Evolutionary conservation across 2,888 invertebrate genomes (phyloP).

Genomic region (Ophion costatus): DNA sequence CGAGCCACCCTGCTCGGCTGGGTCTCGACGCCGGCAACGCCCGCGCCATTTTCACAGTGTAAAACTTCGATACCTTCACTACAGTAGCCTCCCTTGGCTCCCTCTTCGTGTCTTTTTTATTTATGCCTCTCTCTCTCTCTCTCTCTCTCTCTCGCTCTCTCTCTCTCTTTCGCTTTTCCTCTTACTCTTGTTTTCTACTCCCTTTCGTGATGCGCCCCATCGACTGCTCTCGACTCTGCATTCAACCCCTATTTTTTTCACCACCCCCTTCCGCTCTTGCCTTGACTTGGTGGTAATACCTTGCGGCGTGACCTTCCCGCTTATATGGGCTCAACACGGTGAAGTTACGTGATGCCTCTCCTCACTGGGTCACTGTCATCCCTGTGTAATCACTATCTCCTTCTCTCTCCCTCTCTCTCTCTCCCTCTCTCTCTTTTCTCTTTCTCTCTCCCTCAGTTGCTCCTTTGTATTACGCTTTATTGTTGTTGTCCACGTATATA

Average conservation of each 20-base stretch:
- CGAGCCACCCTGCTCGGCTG: neutral
- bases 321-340: constrained; percentile 49
- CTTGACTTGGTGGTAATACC: constrained; percentile 43
- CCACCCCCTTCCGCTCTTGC: neutral
- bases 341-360: constrained; percentile 38
- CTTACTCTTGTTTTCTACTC: neutral
- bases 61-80: constrained; percentile 53
- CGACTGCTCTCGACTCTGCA: constrained; percentile 35
- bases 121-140: too few species aligned
- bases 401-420: neutral
- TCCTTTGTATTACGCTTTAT: neutral
- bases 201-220: constrained; percentile 29
- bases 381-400: constrained; percentile 40
- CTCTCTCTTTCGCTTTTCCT: constrained; percentile 7
- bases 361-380: constrained; percentile 65
- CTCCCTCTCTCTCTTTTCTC: constrained; percentile 25
- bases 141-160: too few species aligned
- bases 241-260: constrained; percentile 31
- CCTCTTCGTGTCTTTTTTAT: constrained; percentile 7
- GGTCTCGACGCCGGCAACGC: constrained; percentile 2
- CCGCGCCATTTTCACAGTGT: constrained; percentile 46
- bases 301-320: constrained; percentile 61
- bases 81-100: constrained; percentile 13
- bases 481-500: too few species aligned
- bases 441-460: constrained; percentile 13